Evolutionary conservation across 2,888 invertebrate genomes (phyloP).

Genomic region (Lottia scabra): DNA sequence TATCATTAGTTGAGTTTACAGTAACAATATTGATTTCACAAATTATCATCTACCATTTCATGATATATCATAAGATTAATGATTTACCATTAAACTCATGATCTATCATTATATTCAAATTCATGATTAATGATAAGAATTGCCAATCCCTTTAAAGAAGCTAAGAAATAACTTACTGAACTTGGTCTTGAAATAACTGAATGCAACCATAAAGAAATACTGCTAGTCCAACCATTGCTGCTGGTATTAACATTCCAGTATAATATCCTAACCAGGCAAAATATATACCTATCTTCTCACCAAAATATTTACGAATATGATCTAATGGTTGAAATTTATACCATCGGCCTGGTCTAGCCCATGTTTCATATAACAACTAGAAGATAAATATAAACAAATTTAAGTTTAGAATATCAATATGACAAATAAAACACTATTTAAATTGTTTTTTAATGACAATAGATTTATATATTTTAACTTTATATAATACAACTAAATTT

Average conservation of each 20-base stretch:
- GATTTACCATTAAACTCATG: no score
- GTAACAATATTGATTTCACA: no score
- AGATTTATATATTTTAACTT: no score
- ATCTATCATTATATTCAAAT: no score
- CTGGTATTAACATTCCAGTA: conserved; percentile 88
- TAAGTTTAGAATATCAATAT: neutral
- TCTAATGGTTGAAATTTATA: conserved; percentile 93
- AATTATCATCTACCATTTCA: no score
- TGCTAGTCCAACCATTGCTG: conserved; percentile 61
- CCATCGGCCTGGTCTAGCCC: conserved; percentile 91
- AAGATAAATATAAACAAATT: conserved; percentile 19
- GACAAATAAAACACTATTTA: no score
- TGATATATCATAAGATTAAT: no score
- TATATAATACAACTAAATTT: no score
- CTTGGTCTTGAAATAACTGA: conserved; percentile 45
- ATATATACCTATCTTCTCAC: conserved; percentile 78
- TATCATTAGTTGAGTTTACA: no score
- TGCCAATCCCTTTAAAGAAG: no score
- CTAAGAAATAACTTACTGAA: conserved; percentile 45
- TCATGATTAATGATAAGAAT: no score
- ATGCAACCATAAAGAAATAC: conserved; percentile 63
- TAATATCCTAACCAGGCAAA: conserved; percentile 96
- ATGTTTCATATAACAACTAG: conserved; percentile 87
- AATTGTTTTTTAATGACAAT: no score
- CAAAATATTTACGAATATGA: conserved; percentile 75